Base-by-base conservation (phyloP, 1,140 invertebrate genomes). In the Chlorops oryzae region DNA sequence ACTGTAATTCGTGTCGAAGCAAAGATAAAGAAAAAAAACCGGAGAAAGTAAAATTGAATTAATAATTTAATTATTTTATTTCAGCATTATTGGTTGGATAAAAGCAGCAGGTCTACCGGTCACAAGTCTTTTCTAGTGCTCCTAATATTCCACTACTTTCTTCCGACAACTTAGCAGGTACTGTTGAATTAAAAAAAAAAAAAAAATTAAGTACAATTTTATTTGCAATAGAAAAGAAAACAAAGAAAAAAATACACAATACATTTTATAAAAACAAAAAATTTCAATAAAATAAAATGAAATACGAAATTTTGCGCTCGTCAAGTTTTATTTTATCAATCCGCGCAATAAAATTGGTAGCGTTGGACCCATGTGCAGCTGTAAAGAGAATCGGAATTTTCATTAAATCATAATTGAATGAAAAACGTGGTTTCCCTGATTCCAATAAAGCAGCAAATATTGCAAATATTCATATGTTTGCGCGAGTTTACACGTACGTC, bases 141-240 rank as follows among this genome's bases (percentile, higher is more conserved):
- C 22, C 78, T 75, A 20, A 80, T 88, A 55, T 88, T 90, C 56
- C 86, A 88, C 43, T 88, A 83, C 75, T 81, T n/a, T 88, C 67
- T 84, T 87, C 61, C 79, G 72, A 48, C 83, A 87, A 62, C 73
- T 88, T 3, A 70, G 63, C 47, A 64, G 70, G 67, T 67, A 70
- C 35, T 70, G 67, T 54, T 70, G 51, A 62, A 35, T 52, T 59
- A 49, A 37, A 28, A 28, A 17, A 6, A 54, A 49, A 43, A 32
- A 43, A 53, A n/a, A 37, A 38, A 27, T 17, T 47, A 28, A 27
- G 13, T 24, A 44, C 23, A 43, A 37, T 21, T 40, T 27, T 28
- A 20, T 28, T 35, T 21, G 3, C 3, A n/a, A 22, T 4, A n/a
- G n/a, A n/a, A n/a, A 25, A 24, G 17, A n/a, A 17, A 5, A 43